Conservation (phyloP, 2,113 vertebrate species). For the Cyanoderma ruficeps region DNA sequence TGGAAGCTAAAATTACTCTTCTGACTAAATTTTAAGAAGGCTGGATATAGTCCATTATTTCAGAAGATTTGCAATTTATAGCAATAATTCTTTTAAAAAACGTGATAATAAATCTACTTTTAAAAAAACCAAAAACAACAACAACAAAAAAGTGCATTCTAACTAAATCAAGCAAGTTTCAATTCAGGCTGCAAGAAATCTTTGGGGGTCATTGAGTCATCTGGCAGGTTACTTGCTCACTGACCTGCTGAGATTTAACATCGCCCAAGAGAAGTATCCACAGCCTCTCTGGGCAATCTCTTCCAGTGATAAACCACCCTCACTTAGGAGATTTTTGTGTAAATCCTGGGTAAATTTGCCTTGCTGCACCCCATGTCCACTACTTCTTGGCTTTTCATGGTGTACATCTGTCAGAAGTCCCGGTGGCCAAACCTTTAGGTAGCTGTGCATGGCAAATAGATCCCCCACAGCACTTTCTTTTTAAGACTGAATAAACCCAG, state of each 20-base stretch:
- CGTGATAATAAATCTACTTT: neutral
- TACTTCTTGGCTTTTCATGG: neutral
- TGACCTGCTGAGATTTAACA: neutral
- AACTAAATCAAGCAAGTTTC: neutral
- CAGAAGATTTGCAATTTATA: neutral
- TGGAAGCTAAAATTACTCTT: neutral
- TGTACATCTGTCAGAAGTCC: neutral
- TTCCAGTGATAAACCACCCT: neutral
- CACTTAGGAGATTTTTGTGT: neutral
- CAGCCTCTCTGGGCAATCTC: neutral
- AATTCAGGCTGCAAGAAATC: neutral
- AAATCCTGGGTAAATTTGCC: neutral
- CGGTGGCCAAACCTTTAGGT: neutral
- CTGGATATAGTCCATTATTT: neutral
- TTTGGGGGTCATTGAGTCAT: neutral
- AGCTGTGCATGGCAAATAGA: neutral
- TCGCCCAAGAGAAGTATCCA: neutral
- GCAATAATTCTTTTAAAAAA: neutral
- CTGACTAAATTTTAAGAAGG: neutral
- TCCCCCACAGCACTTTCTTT: neutral
- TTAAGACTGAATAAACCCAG: neutral
- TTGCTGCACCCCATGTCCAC: neutral
- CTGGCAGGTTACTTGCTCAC: neutral
- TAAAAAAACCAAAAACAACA: neutral
- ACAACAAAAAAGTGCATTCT: accelerated